Evolutionary conservation across 2,888 invertebrate species (phyloP).

Genomic region (Marasmarcha lunaedactyla): DNA sequence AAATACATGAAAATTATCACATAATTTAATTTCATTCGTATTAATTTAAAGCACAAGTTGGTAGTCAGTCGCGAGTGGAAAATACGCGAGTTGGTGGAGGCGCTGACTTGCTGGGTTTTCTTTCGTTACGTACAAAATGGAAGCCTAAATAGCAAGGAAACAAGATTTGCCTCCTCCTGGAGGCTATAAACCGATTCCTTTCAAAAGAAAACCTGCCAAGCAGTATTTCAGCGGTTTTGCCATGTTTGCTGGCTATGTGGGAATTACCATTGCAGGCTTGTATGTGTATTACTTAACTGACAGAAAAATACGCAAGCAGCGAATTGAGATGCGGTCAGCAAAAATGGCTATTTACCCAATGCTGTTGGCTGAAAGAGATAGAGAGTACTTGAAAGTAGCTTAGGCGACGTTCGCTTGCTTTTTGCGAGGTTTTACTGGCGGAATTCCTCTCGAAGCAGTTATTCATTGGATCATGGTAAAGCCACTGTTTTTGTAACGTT

Average conservation of each 20-base stretch:
- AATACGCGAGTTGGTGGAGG: too few species aligned
- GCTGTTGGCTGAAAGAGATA: conserved; percentile 85
- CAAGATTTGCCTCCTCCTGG: conserved; percentile 96
- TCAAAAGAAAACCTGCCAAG: conserved; percentile 78
- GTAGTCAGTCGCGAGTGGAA: too few species aligned
- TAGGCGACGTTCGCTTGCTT: too few species aligned
- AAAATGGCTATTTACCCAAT: conserved; percentile 82
- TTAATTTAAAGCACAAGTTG: too few species aligned
- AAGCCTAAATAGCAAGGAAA: conserved; percentile 20
- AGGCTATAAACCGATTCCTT: conserved; percentile 86
- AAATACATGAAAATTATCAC: too few species aligned
- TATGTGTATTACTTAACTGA: conserved; percentile 71
- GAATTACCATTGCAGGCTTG: conserved; percentile 65
- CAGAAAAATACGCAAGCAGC: conserved; percentile 60
- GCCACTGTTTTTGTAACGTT: too few species aligned
- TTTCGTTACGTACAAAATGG: too few species aligned
- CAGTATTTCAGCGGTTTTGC: conserved; percentile 76
- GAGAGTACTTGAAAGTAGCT: conserved; percentile 87
- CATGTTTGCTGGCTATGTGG: conserved; percentile 72
- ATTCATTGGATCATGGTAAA: too few species aligned
- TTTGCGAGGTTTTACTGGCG: too few species aligned
- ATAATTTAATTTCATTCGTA: too few species aligned
- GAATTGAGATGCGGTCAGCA: conserved; percentile 82
- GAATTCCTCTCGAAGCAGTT: too few species aligned
- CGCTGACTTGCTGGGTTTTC: too few species aligned